These are phyloP conservation scores for Gymnocephalus cernua DNA, from an alignment of 2,113 vertebrate genomes.

Conservation along the genomic window DNA sequence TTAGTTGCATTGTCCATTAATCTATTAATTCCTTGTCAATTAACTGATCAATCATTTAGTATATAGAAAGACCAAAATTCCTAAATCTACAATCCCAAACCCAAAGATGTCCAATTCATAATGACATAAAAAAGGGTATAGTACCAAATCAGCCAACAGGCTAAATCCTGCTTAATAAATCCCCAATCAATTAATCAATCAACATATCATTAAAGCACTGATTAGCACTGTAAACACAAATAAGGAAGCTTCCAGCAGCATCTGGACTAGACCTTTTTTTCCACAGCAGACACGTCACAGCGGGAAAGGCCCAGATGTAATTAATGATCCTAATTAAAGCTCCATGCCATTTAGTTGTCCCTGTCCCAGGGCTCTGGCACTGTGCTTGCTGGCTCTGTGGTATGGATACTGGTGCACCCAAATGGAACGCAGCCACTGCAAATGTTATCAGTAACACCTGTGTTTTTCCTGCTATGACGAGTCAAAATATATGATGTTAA, in stretches of 20 bases:
- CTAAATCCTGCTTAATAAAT: background rate
- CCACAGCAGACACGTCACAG: background rate
- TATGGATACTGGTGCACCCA: no score
- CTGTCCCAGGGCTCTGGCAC: no score
- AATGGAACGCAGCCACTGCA: no score
- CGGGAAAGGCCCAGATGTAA: background rate
- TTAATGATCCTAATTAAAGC: background rate
- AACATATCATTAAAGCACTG: background rate
- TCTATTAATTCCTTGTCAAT: background rate
- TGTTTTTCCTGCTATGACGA: no score
- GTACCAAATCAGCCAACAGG: background rate
- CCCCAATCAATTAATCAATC: background rate
- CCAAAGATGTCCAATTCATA: background rate
- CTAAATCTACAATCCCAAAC: background rate
- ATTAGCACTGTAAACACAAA: background rate
- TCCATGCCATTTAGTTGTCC: background rate
- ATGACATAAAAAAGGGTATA: background rate
- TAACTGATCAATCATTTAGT: background rate
- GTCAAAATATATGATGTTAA: no score
- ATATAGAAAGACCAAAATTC: background rate
- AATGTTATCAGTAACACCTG: no score
- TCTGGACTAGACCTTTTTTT: background rate
- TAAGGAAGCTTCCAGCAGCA: background rate
- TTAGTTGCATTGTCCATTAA: background rate
- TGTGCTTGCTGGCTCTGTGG: no score